phyloP scores from a whole-genome alignment of 2,113 vertebrate species.

The Cygnus buccinator region DNA sequence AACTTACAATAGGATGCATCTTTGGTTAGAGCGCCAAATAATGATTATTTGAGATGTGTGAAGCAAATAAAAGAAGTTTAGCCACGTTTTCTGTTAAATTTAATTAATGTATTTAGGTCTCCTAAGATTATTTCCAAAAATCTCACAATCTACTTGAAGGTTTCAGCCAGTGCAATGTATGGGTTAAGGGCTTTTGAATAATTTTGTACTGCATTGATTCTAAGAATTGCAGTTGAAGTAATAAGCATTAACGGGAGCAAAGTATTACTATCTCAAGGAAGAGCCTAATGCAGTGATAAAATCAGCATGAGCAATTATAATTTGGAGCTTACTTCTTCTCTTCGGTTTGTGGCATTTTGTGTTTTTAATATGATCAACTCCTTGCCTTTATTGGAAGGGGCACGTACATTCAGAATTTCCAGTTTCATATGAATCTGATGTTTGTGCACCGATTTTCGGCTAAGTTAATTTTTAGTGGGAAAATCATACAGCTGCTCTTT shows the following conservation, averaged over 20 bases:
- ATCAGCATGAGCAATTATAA: not conserved
- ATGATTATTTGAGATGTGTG: not conserved
- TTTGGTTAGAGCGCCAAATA: not conserved
- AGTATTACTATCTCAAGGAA: not conserved
- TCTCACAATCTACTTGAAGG: not conserved
- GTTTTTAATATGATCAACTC: not conserved
- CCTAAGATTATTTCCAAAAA: not conserved
- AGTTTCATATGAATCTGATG: not conserved
- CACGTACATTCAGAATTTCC: not conserved
- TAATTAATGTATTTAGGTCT: slow-evolving; percentile 32
- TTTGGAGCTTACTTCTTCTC: not conserved
- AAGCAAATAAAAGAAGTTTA: not conserved
- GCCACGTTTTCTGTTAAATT: slow-evolving; percentile 8
- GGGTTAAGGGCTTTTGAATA: not conserved
- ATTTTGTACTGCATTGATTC: not conserved
- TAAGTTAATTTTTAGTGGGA: not conserved
- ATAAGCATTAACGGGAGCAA: not conserved
- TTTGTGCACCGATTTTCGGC: slow-evolving; percentile 21
- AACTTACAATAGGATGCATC: not conserved
- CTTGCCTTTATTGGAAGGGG: not conserved
- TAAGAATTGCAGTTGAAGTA: slow-evolving; percentile 7
- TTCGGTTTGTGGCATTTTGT: not conserved
- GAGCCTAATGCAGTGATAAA: not conserved
- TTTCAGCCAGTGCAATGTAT: slow-evolving; percentile 2
- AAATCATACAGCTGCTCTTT: not conserved